phyloP scores from a whole-genome alignment of 1,140 invertebrate species.

The Bombus waltoni region DNA sequence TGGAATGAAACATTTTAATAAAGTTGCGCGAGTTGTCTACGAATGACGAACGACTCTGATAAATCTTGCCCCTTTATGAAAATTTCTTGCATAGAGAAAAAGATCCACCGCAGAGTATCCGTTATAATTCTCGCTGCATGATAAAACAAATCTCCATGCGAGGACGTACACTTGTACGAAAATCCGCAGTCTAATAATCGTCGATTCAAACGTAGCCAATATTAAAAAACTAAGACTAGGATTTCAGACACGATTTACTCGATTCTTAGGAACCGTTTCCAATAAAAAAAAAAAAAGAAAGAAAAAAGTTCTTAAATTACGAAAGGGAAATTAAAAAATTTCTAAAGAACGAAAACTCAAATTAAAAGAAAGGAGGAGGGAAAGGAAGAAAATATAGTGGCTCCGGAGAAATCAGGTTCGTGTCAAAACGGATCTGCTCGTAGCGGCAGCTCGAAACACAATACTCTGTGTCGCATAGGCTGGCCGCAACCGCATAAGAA shows the following conservation, averaged over 20 bases:
- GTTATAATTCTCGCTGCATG: no score
- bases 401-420: background rate
- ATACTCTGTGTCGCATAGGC: background rate
- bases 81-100: background rate
- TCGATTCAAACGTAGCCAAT: no score
- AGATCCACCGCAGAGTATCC: no score
- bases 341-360: background rate
- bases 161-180: no score
- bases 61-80: background rate
- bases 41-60: background rate
- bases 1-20: constrained; percentile 75
- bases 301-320: no score
- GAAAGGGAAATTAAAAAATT: background rate
- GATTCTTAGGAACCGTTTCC: no score
- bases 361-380: background rate
- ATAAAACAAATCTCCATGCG: no score
- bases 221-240: no score
- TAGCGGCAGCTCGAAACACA: constrained; percentile 43
- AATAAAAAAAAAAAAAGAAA: no score
- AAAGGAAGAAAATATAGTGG: no score
- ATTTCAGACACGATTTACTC: no score
- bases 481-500: constrained; percentile 46
- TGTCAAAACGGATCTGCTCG: background rate
- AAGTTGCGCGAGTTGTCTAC: background rate
- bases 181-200: no score